phyloP scores from a whole-genome alignment of 1,140 invertebrate genomes.

The Apolygus lucorum region DNA sequence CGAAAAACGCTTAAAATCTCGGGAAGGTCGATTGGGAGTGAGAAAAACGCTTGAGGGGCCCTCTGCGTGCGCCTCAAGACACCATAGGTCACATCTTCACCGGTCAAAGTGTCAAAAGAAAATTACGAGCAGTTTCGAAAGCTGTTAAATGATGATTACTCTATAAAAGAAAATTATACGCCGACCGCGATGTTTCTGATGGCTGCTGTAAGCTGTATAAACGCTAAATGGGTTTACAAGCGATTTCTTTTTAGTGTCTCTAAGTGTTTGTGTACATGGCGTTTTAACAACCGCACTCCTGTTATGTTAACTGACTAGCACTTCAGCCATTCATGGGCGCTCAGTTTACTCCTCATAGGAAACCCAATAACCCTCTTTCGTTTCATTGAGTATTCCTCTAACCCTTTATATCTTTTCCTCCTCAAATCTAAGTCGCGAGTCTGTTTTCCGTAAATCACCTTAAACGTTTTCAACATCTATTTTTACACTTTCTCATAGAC shows the following conservation, averaged over 20 bases:
- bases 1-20: neutral
- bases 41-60: too few species aligned
- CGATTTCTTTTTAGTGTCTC: conserved; percentile 17
- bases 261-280: conserved; percentile 1
- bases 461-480: too few species aligned
- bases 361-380: neutral
- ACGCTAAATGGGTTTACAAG: conserved; percentile 17
- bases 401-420: neutral
- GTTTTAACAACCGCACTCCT: neutral
- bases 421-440: too few species aligned
- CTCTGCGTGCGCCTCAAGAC: neutral
- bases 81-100: neutral
- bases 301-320: neutral
- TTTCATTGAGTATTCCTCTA: neutral
- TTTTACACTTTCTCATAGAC: too few species aligned
- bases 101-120: conserved; percentile 12
- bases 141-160: conserved; percentile 20
- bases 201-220: conserved; percentile 7
- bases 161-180: conserved; percentile 20
- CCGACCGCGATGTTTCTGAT: conserved; percentile 13
- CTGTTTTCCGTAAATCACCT: too few species aligned
- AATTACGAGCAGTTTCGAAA: conserved; percentile 17
- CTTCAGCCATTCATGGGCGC: neutral
- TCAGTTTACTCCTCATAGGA: neutral
- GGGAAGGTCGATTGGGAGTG: too few species aligned